A percentile compares a stretch with the other conserved stretches of the same genome.
These are phyloP conservation scores for Sycophila sp. DNA, from an alignment of 1,140 invertebrate genomes.

Conservation along the genomic window DNA sequence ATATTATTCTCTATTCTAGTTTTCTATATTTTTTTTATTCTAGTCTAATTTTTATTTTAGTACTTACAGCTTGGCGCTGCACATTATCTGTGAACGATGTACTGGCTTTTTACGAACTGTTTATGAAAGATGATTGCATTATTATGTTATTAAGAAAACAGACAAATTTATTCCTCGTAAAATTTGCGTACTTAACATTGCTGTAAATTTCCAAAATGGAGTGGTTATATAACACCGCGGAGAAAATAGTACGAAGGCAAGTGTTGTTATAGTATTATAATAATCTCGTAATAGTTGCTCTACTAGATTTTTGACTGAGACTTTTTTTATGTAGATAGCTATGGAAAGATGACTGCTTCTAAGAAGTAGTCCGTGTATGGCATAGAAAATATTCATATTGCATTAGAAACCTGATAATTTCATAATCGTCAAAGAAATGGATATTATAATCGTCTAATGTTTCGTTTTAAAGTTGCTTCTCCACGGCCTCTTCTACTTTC, in stretches of 20 bases:
- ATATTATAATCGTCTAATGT: slow-evolving; percentile 2
- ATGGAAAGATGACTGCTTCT: background rate
- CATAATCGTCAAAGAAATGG: background rate
- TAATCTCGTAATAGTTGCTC: background rate
- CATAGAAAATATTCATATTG: background rate
- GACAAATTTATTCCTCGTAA: background rate
- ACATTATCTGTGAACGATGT: no score
- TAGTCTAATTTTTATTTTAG: no score
- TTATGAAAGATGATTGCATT: no score
- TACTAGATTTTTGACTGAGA: background rate
- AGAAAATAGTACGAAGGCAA: background rate
- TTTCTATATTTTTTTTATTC: no score
- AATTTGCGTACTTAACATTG: no score
- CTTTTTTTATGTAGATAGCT: no score
- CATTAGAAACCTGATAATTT: background rate
- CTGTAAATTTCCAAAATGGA: background rate
- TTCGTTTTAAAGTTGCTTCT: background rate
- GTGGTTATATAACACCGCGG: background rate
- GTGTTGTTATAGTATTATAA: background rate
- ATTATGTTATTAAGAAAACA: background rate
- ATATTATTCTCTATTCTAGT: no score
- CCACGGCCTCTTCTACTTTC: slow-evolving; percentile 1
- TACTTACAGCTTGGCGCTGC: no score
- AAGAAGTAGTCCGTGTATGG: background rate
- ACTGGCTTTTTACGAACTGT: no score